Base-by-base conservation (phyloP, 64 coral and sea anemone species). In the Pocillopora verrucosa region DNA sequence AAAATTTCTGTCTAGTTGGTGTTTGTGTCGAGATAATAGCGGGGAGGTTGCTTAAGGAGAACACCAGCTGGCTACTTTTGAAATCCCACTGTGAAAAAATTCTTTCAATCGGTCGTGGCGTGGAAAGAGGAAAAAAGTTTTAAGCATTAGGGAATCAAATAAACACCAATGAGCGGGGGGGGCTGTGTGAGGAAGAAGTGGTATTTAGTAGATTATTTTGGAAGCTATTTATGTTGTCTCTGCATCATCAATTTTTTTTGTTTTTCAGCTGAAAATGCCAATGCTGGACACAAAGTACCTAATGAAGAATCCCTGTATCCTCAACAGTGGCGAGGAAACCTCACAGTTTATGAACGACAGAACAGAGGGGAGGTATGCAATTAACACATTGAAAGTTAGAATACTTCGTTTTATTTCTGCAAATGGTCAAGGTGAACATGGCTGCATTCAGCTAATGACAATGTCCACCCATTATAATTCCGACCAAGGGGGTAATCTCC, bases 271-370 rank as follows among this genome's bases (percentile, higher is more conserved):
- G 57, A 82, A 22, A 82, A 90, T 72, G 73, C 72, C 72, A 81
- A 90, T 68, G 22, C 80, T 90, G 57, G 16, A 59, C 16, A 26
- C 72, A 62, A 16, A 35, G 13, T 82, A 16, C 16, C 22, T 0
- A 56, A 92, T 87, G 84, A 87, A 3, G 58, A 35, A 35, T 20
- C 16, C 9, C 62, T 72, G 16, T 97, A 92, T 36, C 91, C 95
- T 63, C 75, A 75, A 19, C 82, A 73, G 4, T 97, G 95, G 95
- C 65, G 84, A 84, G 95, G 95, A 24, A 88, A 84, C 12, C n/a
- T 91, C 24, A 87, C 84, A 17, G 78, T 97, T 14, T 97, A 97
- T 91, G 91, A 97, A 38, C 74, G 95, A 84, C 78, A 89, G 41
- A 93, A 20, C 25, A 93, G 85, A 56, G 78, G 87, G 56, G 75